Evolutionary conservation across 2,797 vertebrate species (phyloP), one percentile per base, ranked within the genome.

Genomic region (Sarcoramphus papa): DNA sequence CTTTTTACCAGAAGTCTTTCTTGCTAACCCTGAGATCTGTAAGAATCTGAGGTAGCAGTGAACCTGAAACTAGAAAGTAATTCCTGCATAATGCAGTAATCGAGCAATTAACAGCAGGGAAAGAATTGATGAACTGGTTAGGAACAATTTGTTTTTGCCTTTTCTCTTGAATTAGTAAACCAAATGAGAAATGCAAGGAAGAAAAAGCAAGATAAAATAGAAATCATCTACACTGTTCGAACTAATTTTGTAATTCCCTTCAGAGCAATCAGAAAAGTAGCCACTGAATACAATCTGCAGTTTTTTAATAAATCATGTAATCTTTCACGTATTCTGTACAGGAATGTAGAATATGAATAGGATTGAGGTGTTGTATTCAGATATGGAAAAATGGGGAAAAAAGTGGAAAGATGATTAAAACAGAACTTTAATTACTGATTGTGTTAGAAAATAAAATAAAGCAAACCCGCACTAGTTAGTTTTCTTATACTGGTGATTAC

Each of bases 71-170:
- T 48, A 64, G 25, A 57, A 94, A 54, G 25, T 27, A 93, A 84
- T 76, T 94, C 57, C 41, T 93, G 35, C 13, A 50, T 53, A 93
- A 95, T 33, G 6, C 19, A 85, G 56, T 81, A 95, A 94, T 48
- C 83, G 85, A 91, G 14, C 0, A 2, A 93, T 95, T 95, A 96
- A 47, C 33, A 84, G 54, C 24, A 79, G 18, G 20, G 51, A 60
- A 40, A 82, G 53, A 72, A 96, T 18, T 92, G 68, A 96, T 93
- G 48, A 91, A 91, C 83, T 90, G 25, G 31, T 95, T 88, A 91
- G 21, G 41, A 86, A 60, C 47, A 84, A 92, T 84, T 93, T 88
- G 43, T 84, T 18, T 67, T 86, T 86, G n/a, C 31, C 28, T 80
- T 59, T 45, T 70, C 12, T 87, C 33, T 57, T 70, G 31, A 80